A percentile compares a stretch with the other conserved stretches of the same genome.
phyloP scores from a whole-genome alignment of 1,140 invertebrate species.

The Neuroterus valhalla region DNA sequence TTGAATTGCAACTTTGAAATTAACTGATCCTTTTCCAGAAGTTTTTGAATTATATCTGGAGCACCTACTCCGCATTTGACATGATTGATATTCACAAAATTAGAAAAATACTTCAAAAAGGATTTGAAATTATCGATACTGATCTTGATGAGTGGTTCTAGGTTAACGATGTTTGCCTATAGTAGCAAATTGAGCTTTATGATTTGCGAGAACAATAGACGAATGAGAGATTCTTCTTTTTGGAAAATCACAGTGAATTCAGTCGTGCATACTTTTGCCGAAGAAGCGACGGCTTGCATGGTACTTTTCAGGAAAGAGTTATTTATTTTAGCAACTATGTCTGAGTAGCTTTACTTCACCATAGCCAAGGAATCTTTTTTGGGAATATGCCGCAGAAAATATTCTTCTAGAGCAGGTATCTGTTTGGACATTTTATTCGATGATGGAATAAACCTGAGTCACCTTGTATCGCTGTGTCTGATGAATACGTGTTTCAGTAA shows the following conservation, averaged over 20 bases:
- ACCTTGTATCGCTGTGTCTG: background rate
- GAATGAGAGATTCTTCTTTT: background rate
- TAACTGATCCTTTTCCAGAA: too few relatives aligned
- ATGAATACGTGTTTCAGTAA: background rate
- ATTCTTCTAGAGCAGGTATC: background rate
- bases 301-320: background rate
- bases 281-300: background rate
- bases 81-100: too few relatives aligned
- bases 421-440: background rate
- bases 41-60: too few relatives aligned
- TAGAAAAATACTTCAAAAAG: too few relatives aligned
- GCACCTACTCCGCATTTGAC: too few relatives aligned
- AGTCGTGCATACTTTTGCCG: background rate
- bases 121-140: too few relatives aligned
- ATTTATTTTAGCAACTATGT: background rate
- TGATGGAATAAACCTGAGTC: background rate
- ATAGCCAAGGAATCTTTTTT: background rate
- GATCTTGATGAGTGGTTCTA: too few relatives aligned
- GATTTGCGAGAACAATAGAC: too few relatives aligned
- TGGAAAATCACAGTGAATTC: background rate
- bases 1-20: too few relatives aligned
- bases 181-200: background rate
- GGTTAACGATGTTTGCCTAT: background rate
- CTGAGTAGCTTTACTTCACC: background rate
- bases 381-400: background rate